A percentile compares a stretch with the other conserved stretches of the same genome.
phyloP scores from a whole-genome alignment of 2,888 invertebrate genomes.

The Melolontha melolontha region DNA sequence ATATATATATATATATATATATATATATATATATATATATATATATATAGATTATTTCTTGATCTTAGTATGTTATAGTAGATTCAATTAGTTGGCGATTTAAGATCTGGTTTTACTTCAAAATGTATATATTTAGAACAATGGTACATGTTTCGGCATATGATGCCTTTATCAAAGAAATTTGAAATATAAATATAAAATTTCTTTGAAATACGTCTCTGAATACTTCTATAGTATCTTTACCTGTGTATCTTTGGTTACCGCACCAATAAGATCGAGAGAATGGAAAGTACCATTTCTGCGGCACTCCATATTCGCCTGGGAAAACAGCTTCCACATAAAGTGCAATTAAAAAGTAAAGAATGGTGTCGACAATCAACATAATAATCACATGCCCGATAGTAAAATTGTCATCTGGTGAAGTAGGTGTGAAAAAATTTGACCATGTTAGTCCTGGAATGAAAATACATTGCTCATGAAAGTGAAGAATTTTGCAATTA shows the following conservation, averaged over 20 bases:
- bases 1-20: no score
- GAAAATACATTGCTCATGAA: neutral
- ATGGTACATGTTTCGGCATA: no score
- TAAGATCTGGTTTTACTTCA: no score
- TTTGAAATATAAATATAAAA: no score
- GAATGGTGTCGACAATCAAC: slow-evolving; percentile 74
- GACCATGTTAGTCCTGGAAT: slow-evolving; percentile 72
- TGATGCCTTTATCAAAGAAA: no score
- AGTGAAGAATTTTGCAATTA: neutral
- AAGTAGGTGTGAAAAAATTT: slow-evolving; percentile 72
- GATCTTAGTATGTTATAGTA: no score
- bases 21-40: no score
- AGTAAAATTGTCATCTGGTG: slow-evolving; percentile 76
- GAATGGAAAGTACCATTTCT: slow-evolving; percentile 81
- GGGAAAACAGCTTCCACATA: slow-evolving; percentile 91
- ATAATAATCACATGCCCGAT: slow-evolving; percentile 80
- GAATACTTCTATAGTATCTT: no score
- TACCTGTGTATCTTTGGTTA: slow-evolving; percentile 61
- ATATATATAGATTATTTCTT: no score
- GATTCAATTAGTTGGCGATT: no score
- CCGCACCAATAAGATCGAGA: slow-evolving; percentile 67
- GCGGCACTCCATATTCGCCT: slow-evolving; percentile 65
- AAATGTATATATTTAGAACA: no score
- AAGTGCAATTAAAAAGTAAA: slow-evolving; percentile 82
- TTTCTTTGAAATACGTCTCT: no score